Base-by-base conservation (phyloP, 2,888 invertebrate species). In the Disparrhopalites patrizii region DNA sequence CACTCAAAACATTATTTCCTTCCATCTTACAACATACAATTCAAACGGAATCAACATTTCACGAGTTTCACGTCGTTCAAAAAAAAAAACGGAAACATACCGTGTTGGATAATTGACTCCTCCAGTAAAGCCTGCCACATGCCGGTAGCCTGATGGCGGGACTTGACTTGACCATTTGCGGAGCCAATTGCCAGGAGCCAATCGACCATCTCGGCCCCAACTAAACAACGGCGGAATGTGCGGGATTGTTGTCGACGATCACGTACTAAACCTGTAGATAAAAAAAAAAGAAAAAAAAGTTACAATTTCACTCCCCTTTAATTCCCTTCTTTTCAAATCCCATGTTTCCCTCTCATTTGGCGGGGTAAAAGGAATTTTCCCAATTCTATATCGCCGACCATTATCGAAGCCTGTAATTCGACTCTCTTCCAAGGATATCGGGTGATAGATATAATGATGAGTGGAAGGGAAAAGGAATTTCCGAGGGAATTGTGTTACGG, bases 101-200 rank as follows among this genome's bases (percentile, higher is more conserved):
- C 88, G 79, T 89, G 89, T 60, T 85, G 83, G 70, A 91, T 83
- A 68, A 90, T 85, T 54, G 89, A 88, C 79, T 90, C 89, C 78
- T 91, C 91, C 43, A 91, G 81, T 62, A 91, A 80, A 0, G 87
- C 88, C 79, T 91, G 91, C 89, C 89, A 91, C 87, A 91, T 90
- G 69, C 88, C 89, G 56, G 87, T 85, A 58, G 89, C 88, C 78
- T 88, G 87, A 71, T 84, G 83, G 68, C 89, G 81, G 1, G 80
- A 73, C 66, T 73, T 75, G 28, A 75, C 75, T 47, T 73, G 79
- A 20, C 76, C 73, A 78, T 70, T 68, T 4, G 73, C 71, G 28
- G 78, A 75, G 58, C 85, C 83, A 74, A 87, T 81, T 74, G 84
- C 83, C 74, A 88, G 79, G 69, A 91, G 79, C 90, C 90, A 91